Evolutionary conservation across 2,797 vertebrate species (phyloP).

Genomic region (Catamblyrhynchus diadema): DNA sequence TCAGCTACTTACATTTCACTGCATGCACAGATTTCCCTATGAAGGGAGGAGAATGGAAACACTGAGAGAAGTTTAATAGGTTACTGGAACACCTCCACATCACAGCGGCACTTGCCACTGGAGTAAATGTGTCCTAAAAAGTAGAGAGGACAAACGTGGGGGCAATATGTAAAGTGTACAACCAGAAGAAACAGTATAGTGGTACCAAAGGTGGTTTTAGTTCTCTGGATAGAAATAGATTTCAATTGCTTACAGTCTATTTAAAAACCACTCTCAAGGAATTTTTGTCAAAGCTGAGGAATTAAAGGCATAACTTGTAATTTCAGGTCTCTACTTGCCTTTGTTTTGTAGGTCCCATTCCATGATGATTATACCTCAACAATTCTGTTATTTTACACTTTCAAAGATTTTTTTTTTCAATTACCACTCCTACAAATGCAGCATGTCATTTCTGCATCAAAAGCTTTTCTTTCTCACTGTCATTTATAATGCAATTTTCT

Average conservation of each 20-base stretch:
- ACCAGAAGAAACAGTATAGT: neutral
- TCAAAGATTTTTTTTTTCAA: neutral
- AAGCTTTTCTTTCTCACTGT: neutral
- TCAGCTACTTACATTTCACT: neutral
- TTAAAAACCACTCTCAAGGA: neutral
- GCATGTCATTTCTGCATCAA: neutral
- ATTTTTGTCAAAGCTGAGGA: neutral
- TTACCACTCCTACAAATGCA: neutral
- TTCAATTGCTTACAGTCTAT: neutral
- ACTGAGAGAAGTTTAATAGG: neutral
- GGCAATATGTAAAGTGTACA: neutral
- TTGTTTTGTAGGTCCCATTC: neutral
- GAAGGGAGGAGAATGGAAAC: neutral
- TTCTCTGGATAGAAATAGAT: neutral
- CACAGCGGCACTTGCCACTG: neutral
- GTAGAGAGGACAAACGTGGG: neutral
- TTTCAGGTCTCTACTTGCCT: neutral
- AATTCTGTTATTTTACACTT: neutral
- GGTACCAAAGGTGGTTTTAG: neutral
- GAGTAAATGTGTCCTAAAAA: neutral
- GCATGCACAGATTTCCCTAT: neutral
- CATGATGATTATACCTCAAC: neutral
- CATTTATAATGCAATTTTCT: neutral
- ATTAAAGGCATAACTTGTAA: neutral
- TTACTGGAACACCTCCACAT: neutral